Evolutionary conservation across 1,140 invertebrate genomes (phyloP).

Genomic region (Achroia grisella): DNA sequence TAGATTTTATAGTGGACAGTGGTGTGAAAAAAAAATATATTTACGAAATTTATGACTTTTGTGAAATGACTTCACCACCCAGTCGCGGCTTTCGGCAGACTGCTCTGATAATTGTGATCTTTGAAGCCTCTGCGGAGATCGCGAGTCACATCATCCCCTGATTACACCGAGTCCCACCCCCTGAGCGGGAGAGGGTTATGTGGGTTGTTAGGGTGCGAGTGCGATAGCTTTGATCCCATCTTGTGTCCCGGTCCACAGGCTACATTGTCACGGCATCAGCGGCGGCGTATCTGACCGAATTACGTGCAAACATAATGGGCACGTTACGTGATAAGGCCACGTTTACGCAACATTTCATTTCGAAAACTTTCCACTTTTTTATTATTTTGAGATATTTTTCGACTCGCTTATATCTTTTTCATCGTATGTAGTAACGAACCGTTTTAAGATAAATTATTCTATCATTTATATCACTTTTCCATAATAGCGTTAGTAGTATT

Average conservation of each 20-base stretch:
- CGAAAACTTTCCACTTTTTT: neutral
- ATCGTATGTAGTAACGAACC: too few relatives aligned
- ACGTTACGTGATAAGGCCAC: constrained; percentile 19
- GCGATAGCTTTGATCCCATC: constrained; percentile 52
- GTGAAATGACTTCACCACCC: constrained; percentile 54
- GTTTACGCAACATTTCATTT: constrained; percentile 1
- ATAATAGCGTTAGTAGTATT: too few relatives aligned
- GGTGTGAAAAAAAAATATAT: too few relatives aligned
- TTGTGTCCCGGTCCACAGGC: constrained; percentile 69
- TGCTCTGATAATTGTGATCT: constrained; percentile 72
- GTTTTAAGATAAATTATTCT: too few relatives aligned
- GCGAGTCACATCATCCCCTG: constrained; percentile 72
- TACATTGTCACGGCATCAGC: constrained; percentile 65
- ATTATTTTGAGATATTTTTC: constrained; percentile 15
- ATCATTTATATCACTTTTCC: too few relatives aligned
- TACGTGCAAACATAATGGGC: constrained; percentile 35
- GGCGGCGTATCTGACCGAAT: constrained; percentile 51
- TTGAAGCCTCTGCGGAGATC: constrained; percentile 69
- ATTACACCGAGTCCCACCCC: constrained; percentile 70
- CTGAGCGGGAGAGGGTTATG: constrained; percentile 39
- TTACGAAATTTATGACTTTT: constrained; percentile 45
- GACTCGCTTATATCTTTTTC: too few relatives aligned
- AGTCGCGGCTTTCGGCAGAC: constrained; percentile 67
- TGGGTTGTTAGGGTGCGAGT: constrained; percentile 19
- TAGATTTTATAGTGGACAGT: neutral